Evolutionary conservation across 2,797 vertebrate species (phyloP).

Genomic region (Mus spretus): DNA sequence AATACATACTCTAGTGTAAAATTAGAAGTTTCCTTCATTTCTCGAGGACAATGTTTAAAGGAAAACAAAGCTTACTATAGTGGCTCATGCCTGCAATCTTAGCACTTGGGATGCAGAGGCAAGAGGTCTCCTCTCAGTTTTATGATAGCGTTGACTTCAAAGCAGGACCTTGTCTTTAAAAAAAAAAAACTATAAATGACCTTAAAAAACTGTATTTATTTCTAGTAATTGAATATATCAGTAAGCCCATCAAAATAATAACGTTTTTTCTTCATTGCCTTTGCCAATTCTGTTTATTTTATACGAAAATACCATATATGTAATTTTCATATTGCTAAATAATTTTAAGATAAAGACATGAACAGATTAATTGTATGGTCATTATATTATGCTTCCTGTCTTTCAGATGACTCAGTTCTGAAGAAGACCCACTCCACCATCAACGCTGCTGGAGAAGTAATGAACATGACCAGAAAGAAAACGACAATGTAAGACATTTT

Average conservation of each 20-base stretch:
- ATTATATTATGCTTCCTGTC: neutral
- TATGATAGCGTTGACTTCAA: too few relatives aligned
- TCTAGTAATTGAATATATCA: conserved; percentile 13
- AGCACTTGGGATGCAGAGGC: neutral
- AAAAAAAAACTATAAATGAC: neutral
- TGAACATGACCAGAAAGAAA: neutral
- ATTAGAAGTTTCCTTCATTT: conserved; percentile 19
- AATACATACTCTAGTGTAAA: conserved; percentile 1
- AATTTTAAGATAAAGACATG: neutral
- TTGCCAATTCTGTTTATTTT: neutral
- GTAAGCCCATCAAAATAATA: conserved; percentile 34
- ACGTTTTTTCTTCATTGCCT: neutral
- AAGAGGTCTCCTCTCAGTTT: neutral
- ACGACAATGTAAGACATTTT: neutral
- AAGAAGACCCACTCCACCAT: neutral
- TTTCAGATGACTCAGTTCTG: neutral
- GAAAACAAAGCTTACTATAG: neutral
- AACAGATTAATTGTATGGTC: neutral
- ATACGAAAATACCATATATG: neutral
- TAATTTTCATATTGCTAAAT: neutral
- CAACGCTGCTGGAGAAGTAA: too few relatives aligned
- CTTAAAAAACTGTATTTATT: neutral
- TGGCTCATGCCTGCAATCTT: neutral
- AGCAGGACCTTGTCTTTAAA: neutral
- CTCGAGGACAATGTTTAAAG: conserved; percentile 58